Conservation (phyloP, 2,797 vertebrate species). For the Mycteria americana region DNA sequence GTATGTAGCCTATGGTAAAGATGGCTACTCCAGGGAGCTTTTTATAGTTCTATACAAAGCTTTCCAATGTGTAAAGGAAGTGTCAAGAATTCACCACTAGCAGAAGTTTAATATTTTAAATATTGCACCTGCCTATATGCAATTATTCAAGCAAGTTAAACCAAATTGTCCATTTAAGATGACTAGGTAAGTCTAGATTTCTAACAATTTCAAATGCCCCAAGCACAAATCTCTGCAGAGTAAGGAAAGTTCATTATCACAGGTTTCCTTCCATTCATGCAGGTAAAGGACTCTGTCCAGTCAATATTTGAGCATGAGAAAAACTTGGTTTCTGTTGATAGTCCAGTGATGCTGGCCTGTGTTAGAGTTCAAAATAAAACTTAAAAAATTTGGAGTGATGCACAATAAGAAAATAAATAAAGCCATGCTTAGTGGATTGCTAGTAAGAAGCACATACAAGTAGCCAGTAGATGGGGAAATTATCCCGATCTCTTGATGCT, state of each 20-base stretch:
- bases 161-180: background rate
- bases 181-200: background rate
- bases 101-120: background rate
- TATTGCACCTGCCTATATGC: background rate
- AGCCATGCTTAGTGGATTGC: background rate
- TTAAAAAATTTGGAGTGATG: background rate
- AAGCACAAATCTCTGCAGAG: background rate
- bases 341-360: background rate
- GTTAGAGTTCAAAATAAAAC: background rate
- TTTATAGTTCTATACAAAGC: background rate
- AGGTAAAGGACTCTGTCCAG: background rate
- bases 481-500: background rate
- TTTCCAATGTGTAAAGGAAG: background rate
- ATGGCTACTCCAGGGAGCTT: background rate
- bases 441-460: background rate
- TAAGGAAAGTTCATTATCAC: background rate
- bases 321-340: background rate
- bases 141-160: background rate
- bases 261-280: background rate
- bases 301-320: background rate
- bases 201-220: background rate
- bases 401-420: background rate
- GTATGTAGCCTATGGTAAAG: rapidly evolving
- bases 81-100: background rate
- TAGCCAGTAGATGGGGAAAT: background rate